A percentile compares a stretch with the other conserved stretches of the same genome.
phyloP scores from a whole-genome alignment of 2,888 invertebrate genomes.

The Oxytorus armatus region DNA sequence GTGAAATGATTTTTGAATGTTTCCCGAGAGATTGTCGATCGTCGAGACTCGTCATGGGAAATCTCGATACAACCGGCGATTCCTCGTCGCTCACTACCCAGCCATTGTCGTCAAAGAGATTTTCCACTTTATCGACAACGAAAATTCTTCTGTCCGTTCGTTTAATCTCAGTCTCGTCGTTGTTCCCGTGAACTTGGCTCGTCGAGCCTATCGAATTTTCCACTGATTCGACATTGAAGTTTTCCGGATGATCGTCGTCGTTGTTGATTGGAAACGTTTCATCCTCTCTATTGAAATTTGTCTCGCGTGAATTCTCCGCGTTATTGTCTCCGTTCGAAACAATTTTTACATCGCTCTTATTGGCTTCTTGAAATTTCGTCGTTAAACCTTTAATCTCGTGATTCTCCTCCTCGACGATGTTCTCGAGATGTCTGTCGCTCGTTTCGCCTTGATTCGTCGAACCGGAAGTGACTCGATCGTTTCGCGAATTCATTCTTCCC shows the following conservation, averaged over 20 bases:
- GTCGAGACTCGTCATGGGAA: not conserved
- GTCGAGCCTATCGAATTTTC: not conserved
- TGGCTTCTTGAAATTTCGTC: conserved; percentile 49
- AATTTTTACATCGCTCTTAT: conserved; percentile 19
- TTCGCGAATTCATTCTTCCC: conserved; percentile 69
- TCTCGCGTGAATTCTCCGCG: conserved; percentile 49
- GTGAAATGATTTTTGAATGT: not conserved
- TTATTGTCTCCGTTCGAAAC: not conserved
- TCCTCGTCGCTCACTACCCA: conserved; percentile 81
- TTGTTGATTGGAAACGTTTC: conserved; percentile 38
- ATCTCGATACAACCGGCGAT: no score
- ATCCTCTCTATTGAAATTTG: conserved; percentile 43
- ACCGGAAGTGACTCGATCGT: conserved; percentile 3
- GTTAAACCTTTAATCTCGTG: conserved; percentile 25
- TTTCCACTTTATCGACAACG: conserved; percentile 71
- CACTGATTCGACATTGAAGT: conserved; percentile 23
- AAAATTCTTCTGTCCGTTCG: conserved; percentile 36
- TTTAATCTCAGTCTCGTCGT: conserved; percentile 2
- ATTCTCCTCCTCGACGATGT: conserved; percentile 31
- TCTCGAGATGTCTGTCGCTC: conserved; percentile 26
- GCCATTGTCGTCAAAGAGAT: conserved; percentile 81
- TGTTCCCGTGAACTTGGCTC: not conserved
- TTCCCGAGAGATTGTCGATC: not conserved
- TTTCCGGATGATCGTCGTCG: conserved; percentile 38
- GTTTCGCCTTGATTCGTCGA: not conserved